Base-by-base conservation (phyloP, 2,797 vertebrate genomes). In the Choloepus didactylus region DNA sequence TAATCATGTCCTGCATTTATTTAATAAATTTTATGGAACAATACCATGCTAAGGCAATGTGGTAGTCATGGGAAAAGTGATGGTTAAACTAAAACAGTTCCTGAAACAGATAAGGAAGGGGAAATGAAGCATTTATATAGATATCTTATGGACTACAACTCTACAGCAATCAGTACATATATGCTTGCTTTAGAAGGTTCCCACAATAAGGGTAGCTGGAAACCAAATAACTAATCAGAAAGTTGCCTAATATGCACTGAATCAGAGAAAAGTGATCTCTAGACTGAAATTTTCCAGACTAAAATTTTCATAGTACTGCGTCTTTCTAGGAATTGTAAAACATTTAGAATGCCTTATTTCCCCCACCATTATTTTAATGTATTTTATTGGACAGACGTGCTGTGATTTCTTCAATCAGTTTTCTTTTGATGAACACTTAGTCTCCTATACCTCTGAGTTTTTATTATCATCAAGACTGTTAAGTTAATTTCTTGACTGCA, bases 261-360 rank as follows among this genome's bases (percentile, higher is more conserved):
- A 66, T 82, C 56, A 84, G 49, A n/a, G 6, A 88, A 85, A 62
- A 80, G 25, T 35, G 38, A 75, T 10, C 21, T 69, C 35, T 51
- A 3, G 35, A 27, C 46, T 72, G 10, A 35, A 66, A 54, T 92
- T 69, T 62, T 82, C 21, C 5, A 60, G 23, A 75, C 11, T 38
- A 73, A 77, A 23, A 35, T 88, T 77, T 87, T 29, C 41, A 27
- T 60, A 21, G 3, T 46, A 66, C 15, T 69, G 14, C 21, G 60
- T 91, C 54, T 89, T 69, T 79, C 54, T 76, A 85, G 80, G 90
- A 91, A 82, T 56, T 46, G 66, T 35, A 38, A 76, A 86, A 81
- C 29, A 70, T 60, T 77, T 19, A 86, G 62, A 75, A 93, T 51
- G 15, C 7, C 18, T 9, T 54, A 23, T 10, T 60, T 60, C 27